Evolutionary conservation across 1,140 invertebrate species (phyloP), one percentile per base, ranked within the genome.

Genomic region (Drosophila punjabiensis): DNA sequence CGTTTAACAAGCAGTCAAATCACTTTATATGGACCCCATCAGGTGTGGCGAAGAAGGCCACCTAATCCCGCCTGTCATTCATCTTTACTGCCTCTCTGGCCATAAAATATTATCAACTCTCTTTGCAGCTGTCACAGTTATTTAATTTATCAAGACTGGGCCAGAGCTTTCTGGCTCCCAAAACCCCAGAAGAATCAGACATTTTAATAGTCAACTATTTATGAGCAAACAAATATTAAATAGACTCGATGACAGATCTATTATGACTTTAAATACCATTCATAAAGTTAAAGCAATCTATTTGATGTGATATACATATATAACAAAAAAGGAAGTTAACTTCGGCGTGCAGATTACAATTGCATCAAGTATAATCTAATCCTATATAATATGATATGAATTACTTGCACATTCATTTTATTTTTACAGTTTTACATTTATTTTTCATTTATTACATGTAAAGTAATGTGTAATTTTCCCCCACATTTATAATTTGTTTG

Each of bases 1-100:
- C 68, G 68, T 53, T 74, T 74, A 74, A 53, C 68, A 74, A 53
- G 71, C 71, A 61, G 55, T 74, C 47, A 74, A 74, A 74, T 74
- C 56, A 43, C 68, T 45, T 74, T 74, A 74, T 73, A 61, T 33
- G 20, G 13, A 8, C 24, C 47, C 9, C n/a, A 30, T 20, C 48
- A 71, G 37, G 63, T 71, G 55, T 24, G 33, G 37, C 10, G 18
- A n/a, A 11, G n/a, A 56, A 45, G 13, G 48, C 24, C 55, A n/a
- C 45, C 30, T 41, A 60, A 37, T 61, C 50, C 32, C 24, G 47
- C 14, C 67, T 30, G 6, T 45, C 53, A 30, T 73, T 30, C 20
- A 18, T 33, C 32, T 61, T 74, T 61, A 71, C n/a, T 48, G 67
- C 37, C 66, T 33, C 35, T 24, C 18, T 33, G n/a, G 33, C 5